phyloP scores from a whole-genome alignment of 2,888 invertebrate species.

The Ectobius pallidus region DNA sequence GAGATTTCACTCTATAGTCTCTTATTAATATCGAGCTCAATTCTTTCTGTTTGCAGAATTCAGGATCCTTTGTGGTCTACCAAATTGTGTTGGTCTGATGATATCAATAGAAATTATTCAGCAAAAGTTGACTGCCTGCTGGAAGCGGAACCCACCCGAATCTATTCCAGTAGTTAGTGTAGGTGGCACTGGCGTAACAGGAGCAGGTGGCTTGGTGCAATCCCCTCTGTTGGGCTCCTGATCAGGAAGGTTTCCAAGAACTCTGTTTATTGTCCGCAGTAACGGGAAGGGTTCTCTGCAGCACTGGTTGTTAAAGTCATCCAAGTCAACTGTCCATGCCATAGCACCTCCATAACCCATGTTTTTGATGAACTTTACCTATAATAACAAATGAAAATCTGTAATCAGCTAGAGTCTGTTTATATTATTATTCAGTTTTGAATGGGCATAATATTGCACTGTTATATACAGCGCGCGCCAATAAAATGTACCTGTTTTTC shows the following conservation, averaged over 20 bases:
- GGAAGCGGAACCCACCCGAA: constrained; percentile 58
- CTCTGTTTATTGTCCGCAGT: constrained; percentile 76
- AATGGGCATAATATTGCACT: too few relatives aligned
- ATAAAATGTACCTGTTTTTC: too few relatives aligned
- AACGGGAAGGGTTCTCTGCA: constrained; percentile 81
- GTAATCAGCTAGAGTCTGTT: not conserved
- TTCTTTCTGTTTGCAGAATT: too few relatives aligned
- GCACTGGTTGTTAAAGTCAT: constrained; percentile 79
- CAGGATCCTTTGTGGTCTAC: too few relatives aligned
- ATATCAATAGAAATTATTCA: too few relatives aligned
- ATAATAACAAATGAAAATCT: constrained; percentile 41
- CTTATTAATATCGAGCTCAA: too few relatives aligned
- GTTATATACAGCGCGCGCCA: too few relatives aligned
- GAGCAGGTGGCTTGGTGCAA: constrained; percentile 73
- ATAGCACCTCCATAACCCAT: constrained; percentile 81
- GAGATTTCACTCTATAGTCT: too few relatives aligned
- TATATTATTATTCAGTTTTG: not conserved
- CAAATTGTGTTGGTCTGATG: too few relatives aligned
- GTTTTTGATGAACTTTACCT: constrained; percentile 74
- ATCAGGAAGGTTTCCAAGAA: constrained; percentile 61
- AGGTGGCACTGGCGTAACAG: constrained; percentile 77
- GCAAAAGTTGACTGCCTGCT: too few relatives aligned
- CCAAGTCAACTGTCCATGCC: constrained; percentile 88
- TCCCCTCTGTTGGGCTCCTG: constrained; percentile 57
- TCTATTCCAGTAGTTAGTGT: constrained; percentile 73